Evolutionary conservation across 2,113 vertebrate species (phyloP), one percentile per base, ranked within the genome.

Genomic region (Apus apus): DNA sequence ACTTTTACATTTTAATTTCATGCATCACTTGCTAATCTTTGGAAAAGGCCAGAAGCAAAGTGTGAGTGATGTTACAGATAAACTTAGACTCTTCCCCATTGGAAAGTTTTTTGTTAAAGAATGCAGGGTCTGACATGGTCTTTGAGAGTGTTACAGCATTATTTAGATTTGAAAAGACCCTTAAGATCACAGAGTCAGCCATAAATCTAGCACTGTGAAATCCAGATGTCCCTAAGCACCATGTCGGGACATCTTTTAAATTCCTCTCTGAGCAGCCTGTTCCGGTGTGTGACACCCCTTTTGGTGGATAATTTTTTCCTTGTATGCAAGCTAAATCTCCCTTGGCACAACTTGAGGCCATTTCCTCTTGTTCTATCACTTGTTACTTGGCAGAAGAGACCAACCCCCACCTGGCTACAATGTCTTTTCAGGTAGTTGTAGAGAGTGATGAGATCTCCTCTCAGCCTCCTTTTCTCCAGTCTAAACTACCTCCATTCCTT

Each of bases 341-440:
- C 4, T 1, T 61, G 21, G 19, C 2, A 4, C 27, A 78, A 27
- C 15, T 46, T 75, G 13, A 56, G 76, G 9, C 14, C 2, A 1
- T 61, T 82, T 86, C 18, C 2, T 82, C 5, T 45, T 8, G 5
- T 53, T 9, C 30, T 70, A 2, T 9, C 6, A 0, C 14, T 68
- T 50, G 2, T 70, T 65, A 10, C 38, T 60, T 74, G 51, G 9
- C 13, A 51, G 7, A 34, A 60, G 38, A 38, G 38, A 46, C 66
- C 2, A 4, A 57, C 3, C 3, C 11, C 20, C 30, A 50, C 26
- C 4, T 87, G 5, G 0, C 10, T 53, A 18, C 29, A 53, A 0
- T 38, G 12, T 72, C 7, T 26, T 81, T 64, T 88, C 43, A 68
- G 34, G 20, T 25, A 68, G 9, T 29, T 54, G 5, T 15, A 34